Percentiles rank a stretch among this genome's conserved stretches.
Conservation (phyloP, 1,140 invertebrate genomes). For the Drosophila obscura region DNA sequence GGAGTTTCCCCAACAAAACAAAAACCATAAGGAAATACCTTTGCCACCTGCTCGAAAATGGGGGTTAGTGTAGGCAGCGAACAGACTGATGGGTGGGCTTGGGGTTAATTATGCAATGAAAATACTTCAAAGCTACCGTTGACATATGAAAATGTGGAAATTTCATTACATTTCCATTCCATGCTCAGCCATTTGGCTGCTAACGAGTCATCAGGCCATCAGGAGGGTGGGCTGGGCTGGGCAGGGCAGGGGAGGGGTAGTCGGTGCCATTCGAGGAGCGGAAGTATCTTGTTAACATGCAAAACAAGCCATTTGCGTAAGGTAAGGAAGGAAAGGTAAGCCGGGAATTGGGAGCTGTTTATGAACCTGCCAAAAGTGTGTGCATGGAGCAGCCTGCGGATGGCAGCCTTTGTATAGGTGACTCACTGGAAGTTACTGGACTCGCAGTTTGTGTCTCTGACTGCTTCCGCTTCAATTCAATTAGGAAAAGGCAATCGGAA, state of each 20-base stretch:
- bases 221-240: no score
- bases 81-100: conserved; percentile 21
- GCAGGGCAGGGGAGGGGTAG: neutral
- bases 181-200: conserved; percentile 22
- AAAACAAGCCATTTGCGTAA: conserved; percentile 72
- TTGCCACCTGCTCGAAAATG: conserved; percentile 11
- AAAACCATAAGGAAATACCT: neutral
- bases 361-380: conserved; percentile 16
- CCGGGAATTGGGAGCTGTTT: conserved; percentile 24
- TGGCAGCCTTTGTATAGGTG: neutral
- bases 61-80: neutral
- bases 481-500: conserved; percentile 49
- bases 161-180: conserved; percentile 63
- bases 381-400: conserved; percentile 8
- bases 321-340: neutral
- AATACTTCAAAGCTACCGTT: conserved; percentile 58
- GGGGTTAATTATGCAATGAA: conserved; percentile 78
- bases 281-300: conserved; percentile 82
- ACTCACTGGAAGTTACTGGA: conserved; percentile 19
- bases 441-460: conserved; percentile 3
- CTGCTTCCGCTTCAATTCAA: conserved; percentile 40
- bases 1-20: neutral
- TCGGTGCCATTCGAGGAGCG: conserved; percentile 57
- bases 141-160: conserved; percentile 77
- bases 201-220: conserved; percentile 7